Base-by-base conservation (phyloP, 30 jellyfish, hydroid and myxozoan species). In the Turritopsis dohrnii region DNA sequence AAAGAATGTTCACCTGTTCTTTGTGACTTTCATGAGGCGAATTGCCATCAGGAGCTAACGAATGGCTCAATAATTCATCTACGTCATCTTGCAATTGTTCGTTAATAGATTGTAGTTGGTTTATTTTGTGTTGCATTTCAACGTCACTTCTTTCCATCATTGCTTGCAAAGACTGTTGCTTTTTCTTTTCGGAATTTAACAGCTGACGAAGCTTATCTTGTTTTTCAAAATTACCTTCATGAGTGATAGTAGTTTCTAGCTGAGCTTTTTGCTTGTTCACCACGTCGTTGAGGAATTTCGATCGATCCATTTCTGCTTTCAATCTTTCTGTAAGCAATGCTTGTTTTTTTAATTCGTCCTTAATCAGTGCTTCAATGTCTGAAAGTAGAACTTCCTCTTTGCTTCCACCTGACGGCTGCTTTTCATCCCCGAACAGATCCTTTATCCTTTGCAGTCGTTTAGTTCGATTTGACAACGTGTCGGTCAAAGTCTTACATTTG, bases 101-200 rank as follows among this genome's bases (percentile, higher is more conserved):
- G 30, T 69, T 69, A 1, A 69, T 69, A 9, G 28, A n/a, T 69
- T 69, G 31, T 17, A 69, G 77, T n/a, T n/a, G 16, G 69, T 75
- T 29, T 75, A 27, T 41, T 1, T 41, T 75, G 0, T 22, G 17
- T 41, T 27, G 52, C 65, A 75, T 75, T 17, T 26, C 41, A 22
- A n/a, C 13, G 13, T 41, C 65, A 75, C 83, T 75, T 75, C 41
- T 77, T 22, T 29, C 25, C 83, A 1, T 29, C 75, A 75, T 29
- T 5, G 65, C 83, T 41, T 75, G 66, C 18, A 75, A 9, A 0
- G 77, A 21, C 77, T 69, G 77, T 69, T 69, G 30, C 30, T 69
- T 69, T 17, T 41, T 41, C 13, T 13, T 41, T 41, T 41, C 60
- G 60, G 60, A 41, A 13, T 5, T 3, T 41, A 41, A 41, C 13